These are phyloP conservation scores for Frieseomelitta varia DNA, from an alignment of 1,140 invertebrate species.

Conservation along the genomic window DNA sequence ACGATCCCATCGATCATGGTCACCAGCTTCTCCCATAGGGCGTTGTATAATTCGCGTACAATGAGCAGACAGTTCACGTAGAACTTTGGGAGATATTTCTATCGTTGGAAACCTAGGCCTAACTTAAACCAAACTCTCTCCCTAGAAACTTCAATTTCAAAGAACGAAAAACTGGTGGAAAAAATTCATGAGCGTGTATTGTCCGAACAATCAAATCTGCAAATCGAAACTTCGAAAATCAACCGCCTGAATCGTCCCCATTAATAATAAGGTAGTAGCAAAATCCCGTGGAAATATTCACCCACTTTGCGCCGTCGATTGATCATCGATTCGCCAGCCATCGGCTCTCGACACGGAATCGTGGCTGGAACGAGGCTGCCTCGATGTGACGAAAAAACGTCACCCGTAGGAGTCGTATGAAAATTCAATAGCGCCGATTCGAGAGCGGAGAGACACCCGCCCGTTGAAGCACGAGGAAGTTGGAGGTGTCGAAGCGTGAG, in stretches of 20 bases:
- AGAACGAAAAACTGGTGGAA: too few relatives aligned
- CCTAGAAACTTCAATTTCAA: too few relatives aligned
- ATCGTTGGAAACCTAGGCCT: neutral
- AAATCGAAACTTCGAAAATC: too few relatives aligned
- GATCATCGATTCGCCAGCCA: conserved; percentile 6
- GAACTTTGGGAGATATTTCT: neutral
- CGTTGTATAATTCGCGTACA: neutral
- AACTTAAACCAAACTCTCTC: neutral
- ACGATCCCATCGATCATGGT: neutral
- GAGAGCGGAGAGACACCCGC: conserved; percentile 28
- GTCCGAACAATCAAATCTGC: too few relatives aligned
- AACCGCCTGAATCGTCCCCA: too few relatives aligned
- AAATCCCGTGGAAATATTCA: neutral
- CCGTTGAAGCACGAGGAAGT: conserved; percentile 43
- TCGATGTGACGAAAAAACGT: neutral
- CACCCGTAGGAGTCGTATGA: conserved; percentile 24
- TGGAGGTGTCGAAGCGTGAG: conserved; percentile 57
- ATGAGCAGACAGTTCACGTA: too few relatives aligned
- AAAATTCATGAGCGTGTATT: too few relatives aligned
- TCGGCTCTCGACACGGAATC: too few relatives aligned
- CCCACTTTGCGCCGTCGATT: neutral
- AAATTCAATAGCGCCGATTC: conserved; percentile 58
- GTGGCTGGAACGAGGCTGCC: neutral
- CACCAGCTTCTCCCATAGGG: neutral
- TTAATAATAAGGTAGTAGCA: too few relatives aligned